phyloP scores from a whole-genome alignment of 2,113 vertebrate species.

The Talpa occidentalis region DNA sequence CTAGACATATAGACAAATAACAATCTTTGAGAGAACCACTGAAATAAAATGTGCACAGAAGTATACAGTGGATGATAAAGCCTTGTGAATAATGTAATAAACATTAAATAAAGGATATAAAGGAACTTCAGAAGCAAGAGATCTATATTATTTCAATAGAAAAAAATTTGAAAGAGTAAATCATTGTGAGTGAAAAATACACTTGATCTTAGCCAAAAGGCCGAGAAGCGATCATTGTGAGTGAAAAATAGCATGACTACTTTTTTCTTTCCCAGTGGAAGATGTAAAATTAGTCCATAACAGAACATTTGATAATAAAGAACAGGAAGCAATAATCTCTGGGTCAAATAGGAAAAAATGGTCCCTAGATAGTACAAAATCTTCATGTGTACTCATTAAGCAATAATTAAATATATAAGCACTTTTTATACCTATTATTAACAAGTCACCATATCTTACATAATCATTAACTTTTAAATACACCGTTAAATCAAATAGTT shows the following conservation, averaged over 20 bases:
- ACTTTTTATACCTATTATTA: background rate
- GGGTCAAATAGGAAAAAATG: background rate
- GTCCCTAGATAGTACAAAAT: background rate
- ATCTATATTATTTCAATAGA: background rate
- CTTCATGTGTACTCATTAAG: background rate
- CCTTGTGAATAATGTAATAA: background rate
- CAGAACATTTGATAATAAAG: background rate
- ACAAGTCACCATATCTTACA: background rate
- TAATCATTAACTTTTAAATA: background rate
- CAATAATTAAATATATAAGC: background rate
- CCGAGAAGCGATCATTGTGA: background rate
- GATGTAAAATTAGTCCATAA: background rate
- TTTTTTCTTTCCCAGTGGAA: background rate
- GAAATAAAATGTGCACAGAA: background rate
- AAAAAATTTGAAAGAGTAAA: background rate
- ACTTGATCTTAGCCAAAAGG: no score
- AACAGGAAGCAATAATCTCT: background rate
- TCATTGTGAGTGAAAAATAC: background rate
- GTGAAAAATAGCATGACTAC: background rate
- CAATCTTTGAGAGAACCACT: background rate
- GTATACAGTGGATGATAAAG: background rate
- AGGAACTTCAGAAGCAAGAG: background rate
- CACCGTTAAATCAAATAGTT: background rate
- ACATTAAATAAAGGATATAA: background rate
- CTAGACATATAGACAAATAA: background rate